Conservation (phyloP, 2,888 invertebrate species). For the Lithodes maja region DNA sequence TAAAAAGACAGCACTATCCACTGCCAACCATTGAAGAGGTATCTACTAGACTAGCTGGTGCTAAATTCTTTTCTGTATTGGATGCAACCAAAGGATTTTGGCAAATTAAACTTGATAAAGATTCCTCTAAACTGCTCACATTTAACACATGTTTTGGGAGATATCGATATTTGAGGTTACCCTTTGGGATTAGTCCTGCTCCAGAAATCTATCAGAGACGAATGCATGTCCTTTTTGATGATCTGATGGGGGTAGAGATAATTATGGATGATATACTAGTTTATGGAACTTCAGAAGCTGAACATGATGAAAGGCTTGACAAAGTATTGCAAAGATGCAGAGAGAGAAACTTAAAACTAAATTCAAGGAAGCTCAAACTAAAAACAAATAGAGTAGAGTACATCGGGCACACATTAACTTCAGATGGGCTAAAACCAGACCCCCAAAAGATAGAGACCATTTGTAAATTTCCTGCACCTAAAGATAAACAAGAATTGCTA, state of each 20-base stretch:
- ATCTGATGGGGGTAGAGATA: constrained; percentile 24
- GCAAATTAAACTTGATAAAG: constrained; percentile 26
- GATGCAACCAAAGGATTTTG: constrained; percentile 24
- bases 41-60: constrained; percentile 24
- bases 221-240: constrained; percentile 33
- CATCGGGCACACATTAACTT: constrained; percentile 24
- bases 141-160: constrained; percentile 36
- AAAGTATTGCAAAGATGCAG: constrained; percentile 9
- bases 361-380: constrained; percentile 7
- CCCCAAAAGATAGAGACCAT: constrained; percentile 10
- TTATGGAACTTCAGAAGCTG: neutral
- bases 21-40: constrained; percentile 24
- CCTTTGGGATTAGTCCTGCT: constrained; percentile 35
- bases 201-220: constrained; percentile 33
- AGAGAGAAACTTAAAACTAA: constrained; percentile 19
- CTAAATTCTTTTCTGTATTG: constrained; percentile 16
- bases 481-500: neutral
- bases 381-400: constrained; percentile 14
- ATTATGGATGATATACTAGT: constrained; percentile 38
- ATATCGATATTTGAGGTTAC: constrained; percentile 5
- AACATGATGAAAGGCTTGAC: constrained; percentile 29
- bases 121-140: constrained; percentile 18
- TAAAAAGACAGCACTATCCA: constrained; percentile 13
- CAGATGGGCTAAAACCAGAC: constrained; percentile 19
- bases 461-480: constrained; percentile 12